Base-by-base conservation (phyloP, 2,113 vertebrate genomes). In the Salvelinus sp. region DNA sequence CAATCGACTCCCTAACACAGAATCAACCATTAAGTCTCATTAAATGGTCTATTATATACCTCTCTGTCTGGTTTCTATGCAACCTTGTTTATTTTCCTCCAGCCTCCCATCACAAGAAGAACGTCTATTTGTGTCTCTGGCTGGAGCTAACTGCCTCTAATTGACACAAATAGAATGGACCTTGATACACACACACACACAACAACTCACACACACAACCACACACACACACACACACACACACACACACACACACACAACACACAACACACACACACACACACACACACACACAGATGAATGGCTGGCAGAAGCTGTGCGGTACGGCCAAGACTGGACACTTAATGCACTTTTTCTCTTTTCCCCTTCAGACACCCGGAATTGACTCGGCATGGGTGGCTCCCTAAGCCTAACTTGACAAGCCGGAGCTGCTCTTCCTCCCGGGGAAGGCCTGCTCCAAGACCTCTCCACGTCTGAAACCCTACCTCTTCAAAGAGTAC, bases 1-100 rank as follows among this genome's bases (percentile, higher is more conserved):
- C 70, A 69, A 83, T 79, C 69, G 79, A 80, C 75, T 74, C 0
- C 22, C 48, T 9, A 81, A 75, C 63, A 69, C 72, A 83, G 70
- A 83, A 73, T 58, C 63, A 5, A 82, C 79, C 78, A 84, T 86
- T 84, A 83, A 83, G 66, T 87, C 83, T 88, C 82, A 89, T 87
- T 86, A 82, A 88, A 85, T 75, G 86, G 83, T 77, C 77, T 82
- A 84, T 84, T 86, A 85, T 47, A 30, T 73, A 79, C 44, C 75
- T 73, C 70, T 81, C 67, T 79, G 63, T 77, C 13, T 0, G 6
- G 63, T 64, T 33, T 22, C 58, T 62, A 16, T 22, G n/a, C 18
- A 62, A 62, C 58, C n/a, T 10, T 62, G 58, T 62, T 67, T 33
- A 0, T 38, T 80, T 75, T 63, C 70, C 58, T 30, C 65, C 12